phyloP scores from a whole-genome alignment of 2,797 vertebrate species.

The Bradypodion ventrale region DNA sequence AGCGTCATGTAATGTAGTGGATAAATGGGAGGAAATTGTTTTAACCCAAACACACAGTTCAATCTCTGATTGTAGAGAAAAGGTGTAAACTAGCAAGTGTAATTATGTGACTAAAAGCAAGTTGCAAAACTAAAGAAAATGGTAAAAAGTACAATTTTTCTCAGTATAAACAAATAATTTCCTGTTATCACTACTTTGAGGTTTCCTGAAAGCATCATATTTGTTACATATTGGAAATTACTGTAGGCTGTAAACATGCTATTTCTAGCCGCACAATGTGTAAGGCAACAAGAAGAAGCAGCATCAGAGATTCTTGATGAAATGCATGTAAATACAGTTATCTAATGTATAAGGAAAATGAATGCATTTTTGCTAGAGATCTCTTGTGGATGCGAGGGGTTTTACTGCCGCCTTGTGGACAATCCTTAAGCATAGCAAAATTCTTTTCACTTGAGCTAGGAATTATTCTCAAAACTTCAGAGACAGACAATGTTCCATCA shows the following conservation, averaged over 20 bases:
- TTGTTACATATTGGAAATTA: conserved; percentile 62
- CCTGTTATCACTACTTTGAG: conserved; percentile 70
- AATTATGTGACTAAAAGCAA: conserved; percentile 44
- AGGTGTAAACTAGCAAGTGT: conserved; percentile 38
- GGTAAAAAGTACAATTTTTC: conserved; percentile 61
- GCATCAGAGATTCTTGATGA: conserved; percentile 77
- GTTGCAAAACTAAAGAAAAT: conserved; percentile 53
- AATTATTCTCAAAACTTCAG: conserved; percentile 51
- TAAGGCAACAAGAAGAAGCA: conserved; percentile 79
- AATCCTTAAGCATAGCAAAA: conserved; percentile 15
- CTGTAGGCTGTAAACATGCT: conserved; percentile 68
- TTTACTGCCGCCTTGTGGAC: conserved; percentile 96
- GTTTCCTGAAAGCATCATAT: conserved; percentile 56
- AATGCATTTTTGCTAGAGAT: conserved; percentile 37
- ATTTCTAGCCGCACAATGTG: conserved; percentile 74
- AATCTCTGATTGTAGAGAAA: not conserved
- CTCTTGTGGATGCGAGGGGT: conserved; percentile 73
- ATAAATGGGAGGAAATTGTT: conserved; percentile 26
- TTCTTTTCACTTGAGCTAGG: conserved; percentile 29
- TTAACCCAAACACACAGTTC: not conserved
- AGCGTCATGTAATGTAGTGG: not conserved
- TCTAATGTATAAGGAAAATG: conserved; percentile 58
- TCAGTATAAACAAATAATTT: conserved; percentile 66
- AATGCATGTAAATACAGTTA: conserved; percentile 78
- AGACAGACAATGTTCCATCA: conserved; percentile 23